phyloP scores from a whole-genome alignment of 2,888 invertebrate species.

The Gisinianus flammeolus region DNA sequence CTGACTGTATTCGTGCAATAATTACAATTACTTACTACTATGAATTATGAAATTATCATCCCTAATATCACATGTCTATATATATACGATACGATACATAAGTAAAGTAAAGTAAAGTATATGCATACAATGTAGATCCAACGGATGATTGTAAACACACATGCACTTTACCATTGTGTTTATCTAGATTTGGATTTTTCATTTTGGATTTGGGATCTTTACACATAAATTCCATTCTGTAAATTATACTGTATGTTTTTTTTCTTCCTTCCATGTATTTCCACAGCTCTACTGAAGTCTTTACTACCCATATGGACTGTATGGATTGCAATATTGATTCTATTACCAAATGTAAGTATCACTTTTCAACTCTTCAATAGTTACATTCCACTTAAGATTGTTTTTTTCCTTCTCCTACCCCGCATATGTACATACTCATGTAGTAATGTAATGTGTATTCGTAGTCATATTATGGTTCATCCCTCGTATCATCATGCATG shows the following conservation, averaged over 20 bases:
- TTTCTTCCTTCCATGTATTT: slow-evolving; percentile 11
- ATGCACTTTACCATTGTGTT: too few relatives aligned
- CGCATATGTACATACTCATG: not conserved
- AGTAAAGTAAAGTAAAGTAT: not conserved
- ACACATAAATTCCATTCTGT: too few relatives aligned
- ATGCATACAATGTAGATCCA: not conserved
- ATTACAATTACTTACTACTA: slow-evolving; percentile 5
- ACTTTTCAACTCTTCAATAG: too few relatives aligned
- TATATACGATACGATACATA: not conserved
- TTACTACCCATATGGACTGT: slow-evolving; percentile 59
- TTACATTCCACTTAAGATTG: not conserved
- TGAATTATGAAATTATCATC: slow-evolving; percentile 2
- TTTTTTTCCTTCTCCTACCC: slow-evolving; percentile 8
- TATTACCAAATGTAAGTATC: slow-evolving; percentile 59
- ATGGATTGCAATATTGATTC: slow-evolving; percentile 59
- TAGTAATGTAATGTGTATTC: not conserved
- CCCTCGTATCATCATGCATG: too few relatives aligned
- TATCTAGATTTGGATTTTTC: too few relatives aligned
- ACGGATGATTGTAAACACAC: too few relatives aligned
- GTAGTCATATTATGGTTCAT: too few relatives aligned
- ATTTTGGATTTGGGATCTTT: too few relatives aligned
- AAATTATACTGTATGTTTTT: not conserved
- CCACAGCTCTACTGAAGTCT: slow-evolving; percentile 59
- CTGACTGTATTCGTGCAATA: not conserved
- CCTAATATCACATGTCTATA: not conserved